A percentile compares a stretch with the other conserved stretches of the same genome.
These are phyloP conservation scores for Ptychadena robeensis DNA, from an alignment of 2,797 vertebrate genomes.

Conservation along the genomic window DNA sequence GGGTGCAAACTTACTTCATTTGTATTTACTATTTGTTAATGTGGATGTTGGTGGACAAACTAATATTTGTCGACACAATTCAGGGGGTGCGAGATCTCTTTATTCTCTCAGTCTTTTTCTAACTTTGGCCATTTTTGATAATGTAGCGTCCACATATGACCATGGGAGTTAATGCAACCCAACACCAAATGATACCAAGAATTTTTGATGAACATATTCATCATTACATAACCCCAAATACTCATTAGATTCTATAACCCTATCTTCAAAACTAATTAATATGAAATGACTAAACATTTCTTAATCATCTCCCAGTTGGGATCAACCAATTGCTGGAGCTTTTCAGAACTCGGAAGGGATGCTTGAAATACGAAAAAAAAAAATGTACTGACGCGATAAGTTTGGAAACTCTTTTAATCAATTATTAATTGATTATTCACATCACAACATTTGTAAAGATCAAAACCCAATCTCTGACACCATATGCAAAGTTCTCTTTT, in stretches of 20 bases:
- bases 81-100: no score
- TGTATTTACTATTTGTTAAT: no score
- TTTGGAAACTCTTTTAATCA: slow-evolving; percentile 67
- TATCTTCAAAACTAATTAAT: slow-evolving; percentile 24
- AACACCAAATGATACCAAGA: no score
- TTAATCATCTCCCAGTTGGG: slow-evolving; percentile 35
- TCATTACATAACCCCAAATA: background rate
- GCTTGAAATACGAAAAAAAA: slow-evolving; percentile 51
- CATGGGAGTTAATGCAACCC: no score
- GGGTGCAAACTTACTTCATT: no score
- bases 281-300: background rate
- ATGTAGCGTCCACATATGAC: no score
- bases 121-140: no score
- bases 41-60: no score
- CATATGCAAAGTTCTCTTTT: slow-evolving; percentile 68
- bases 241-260: background rate
- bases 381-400: slow-evolving; percentile 51
- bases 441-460: slow-evolving; percentile 67
- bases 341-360: slow-evolving; percentile 49
- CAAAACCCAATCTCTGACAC: slow-evolving; percentile 71
- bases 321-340: slow-evolving; percentile 26
- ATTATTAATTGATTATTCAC: slow-evolving; percentile 70
- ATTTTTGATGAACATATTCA: background rate
- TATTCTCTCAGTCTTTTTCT: no score
- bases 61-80: no score